Conservation (phyloP, 1,140 invertebrate genomes). For the Eupristina koningsbergeri region DNA sequence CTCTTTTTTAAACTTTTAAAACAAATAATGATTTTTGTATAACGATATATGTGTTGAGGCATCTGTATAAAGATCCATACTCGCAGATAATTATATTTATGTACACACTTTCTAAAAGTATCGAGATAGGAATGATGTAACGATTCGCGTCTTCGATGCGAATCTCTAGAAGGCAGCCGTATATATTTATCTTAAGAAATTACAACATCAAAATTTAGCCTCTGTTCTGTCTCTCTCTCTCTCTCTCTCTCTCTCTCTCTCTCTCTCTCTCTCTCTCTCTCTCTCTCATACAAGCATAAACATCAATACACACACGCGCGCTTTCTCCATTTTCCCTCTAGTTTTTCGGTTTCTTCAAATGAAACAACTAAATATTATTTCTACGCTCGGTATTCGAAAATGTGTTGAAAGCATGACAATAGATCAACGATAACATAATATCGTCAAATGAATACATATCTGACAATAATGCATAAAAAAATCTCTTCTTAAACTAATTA, state of each 20-base stretch:
- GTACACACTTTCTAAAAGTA: slow-evolving; percentile 59
- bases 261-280: neutral
- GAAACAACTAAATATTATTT: neutral
- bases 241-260: neutral
- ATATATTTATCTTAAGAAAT: slow-evolving; percentile 37
- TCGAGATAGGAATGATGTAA: slow-evolving; percentile 64
- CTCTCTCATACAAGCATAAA: too few species aligned
- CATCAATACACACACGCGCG: too few species aligned
- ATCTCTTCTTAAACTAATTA: neutral
- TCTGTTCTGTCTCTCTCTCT: slow-evolving; percentile 9
- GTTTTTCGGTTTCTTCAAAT: slow-evolving; percentile 1
- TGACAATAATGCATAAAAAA: neutral
- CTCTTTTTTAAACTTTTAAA: slow-evolving; percentile 41
- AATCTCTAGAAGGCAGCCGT: slow-evolving; percentile 47
- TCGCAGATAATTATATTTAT: slow-evolving; percentile 54
- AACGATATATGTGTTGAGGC: slow-evolving; percentile 39
- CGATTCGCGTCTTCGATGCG: slow-evolving; percentile 47
- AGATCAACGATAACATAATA: neutral
- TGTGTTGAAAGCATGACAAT: slow-evolving; percentile 21
- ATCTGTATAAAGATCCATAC: slow-evolving; percentile 48
- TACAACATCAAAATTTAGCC: slow-evolving; percentile 44
- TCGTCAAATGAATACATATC: neutral
- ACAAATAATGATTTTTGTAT: slow-evolving; percentile 44
- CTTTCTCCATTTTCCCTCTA: neutral
- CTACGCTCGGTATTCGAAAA: slow-evolving; percentile 21